phyloP scores from a whole-genome alignment of 2,113 vertebrate species.

The Nicator chloris region DNA sequence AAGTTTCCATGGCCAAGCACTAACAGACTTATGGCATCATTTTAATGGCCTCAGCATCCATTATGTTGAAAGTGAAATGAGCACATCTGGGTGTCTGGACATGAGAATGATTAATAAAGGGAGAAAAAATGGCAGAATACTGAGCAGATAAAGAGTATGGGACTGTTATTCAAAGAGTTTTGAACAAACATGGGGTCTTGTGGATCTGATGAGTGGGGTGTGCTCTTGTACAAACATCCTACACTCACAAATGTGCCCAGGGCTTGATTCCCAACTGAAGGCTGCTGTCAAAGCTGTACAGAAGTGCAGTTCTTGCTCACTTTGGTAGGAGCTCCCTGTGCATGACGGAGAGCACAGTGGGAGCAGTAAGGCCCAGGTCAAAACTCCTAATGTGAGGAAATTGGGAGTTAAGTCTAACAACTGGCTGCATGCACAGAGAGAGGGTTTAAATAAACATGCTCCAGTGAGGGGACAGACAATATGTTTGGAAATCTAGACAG shows the following conservation, averaged over 20 bases:
- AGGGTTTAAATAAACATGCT: slow-evolving; percentile 23
- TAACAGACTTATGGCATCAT: slow-evolving; percentile 22
- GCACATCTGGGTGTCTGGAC: not conserved
- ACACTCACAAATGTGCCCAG: not conserved
- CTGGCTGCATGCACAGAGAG: not conserved
- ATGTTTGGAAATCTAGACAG: slow-evolving; percentile 23
- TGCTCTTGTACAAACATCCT: not conserved
- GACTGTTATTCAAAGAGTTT: not conserved
- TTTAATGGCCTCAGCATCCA: not conserved
- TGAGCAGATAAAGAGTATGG: not conserved
- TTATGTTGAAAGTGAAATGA: slow-evolving; percentile 21
- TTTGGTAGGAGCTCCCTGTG: not conserved
- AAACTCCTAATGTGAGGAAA: not conserved
- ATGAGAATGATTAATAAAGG: not conserved
- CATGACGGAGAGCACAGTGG: not conserved
- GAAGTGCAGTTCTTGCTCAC: not conserved
- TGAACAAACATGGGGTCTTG: not conserved
- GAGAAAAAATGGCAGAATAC: not conserved
- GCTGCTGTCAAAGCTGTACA: not conserved
- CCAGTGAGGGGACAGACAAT: not conserved
- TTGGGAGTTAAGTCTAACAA: not conserved
- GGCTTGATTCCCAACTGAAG: not conserved
- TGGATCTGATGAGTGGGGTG: fast-evolving
- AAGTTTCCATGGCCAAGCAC: slow-evolving; percentile 21
- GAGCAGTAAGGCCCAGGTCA: not conserved